These are phyloP conservation scores for Mechanitis mazaeus DNA, from an alignment of 2,888 invertebrate species.

Conservation along the genomic window DNA sequence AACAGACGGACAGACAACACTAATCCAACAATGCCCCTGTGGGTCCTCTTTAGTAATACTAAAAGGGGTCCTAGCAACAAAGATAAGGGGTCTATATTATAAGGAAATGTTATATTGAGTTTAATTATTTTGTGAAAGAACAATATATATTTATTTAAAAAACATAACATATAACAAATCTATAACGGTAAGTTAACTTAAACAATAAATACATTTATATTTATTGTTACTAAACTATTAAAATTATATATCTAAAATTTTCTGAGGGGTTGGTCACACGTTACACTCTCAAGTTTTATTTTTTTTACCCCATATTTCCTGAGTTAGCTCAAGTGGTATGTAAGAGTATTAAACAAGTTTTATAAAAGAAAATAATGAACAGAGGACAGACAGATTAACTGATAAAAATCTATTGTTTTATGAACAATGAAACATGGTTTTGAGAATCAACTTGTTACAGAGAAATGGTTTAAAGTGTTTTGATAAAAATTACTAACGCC, in stretches of 20 bases:
- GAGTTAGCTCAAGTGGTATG: background rate
- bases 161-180: background rate
- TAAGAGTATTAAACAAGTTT: background rate
- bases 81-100: slow-evolving; percentile 1
- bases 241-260: too few species aligned
- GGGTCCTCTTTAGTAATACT: background rate
- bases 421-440: slow-evolving; percentile 2
- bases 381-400: background rate
- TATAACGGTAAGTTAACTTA: too few species aligned
- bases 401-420: slow-evolving; percentile 6
- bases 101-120: slow-evolving; percentile 1
- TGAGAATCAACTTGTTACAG: background rate
- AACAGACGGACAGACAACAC: background rate
- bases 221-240: too few species aligned
- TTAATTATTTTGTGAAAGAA: background rate
- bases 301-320: too few species aligned
- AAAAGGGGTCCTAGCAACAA: background rate
- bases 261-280: too few species aligned
- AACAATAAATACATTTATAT: too few species aligned
- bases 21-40: background rate
- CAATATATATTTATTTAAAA: background rate
- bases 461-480: background rate
- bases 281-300: too few species aligned
- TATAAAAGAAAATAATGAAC: background rate
- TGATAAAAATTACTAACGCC: too few species aligned